Evolutionary conservation across 2,113 vertebrate species (phyloP).

Genomic region (Callaeas wilsoni): DNA sequence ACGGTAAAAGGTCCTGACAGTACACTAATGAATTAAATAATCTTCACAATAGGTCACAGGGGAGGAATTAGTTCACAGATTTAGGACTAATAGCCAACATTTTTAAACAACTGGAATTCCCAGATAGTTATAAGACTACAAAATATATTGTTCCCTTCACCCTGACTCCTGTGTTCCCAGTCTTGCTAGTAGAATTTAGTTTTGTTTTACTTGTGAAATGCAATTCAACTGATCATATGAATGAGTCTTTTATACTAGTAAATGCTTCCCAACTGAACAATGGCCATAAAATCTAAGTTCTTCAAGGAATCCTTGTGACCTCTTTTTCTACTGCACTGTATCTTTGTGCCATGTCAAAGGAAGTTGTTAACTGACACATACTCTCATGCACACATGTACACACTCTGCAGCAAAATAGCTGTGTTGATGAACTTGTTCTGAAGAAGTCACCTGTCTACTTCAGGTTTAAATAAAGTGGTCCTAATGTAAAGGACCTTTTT

Average conservation of each 20-base stretch:
- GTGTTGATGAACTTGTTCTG: neutral
- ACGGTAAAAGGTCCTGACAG: neutral
- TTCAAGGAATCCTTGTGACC: neutral
- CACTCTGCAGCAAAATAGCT: neutral
- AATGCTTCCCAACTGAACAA: neutral
- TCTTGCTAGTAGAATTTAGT: neutral
- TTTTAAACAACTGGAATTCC: neutral
- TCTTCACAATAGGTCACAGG: neutral
- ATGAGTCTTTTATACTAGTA: neutral
- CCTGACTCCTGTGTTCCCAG: neutral
- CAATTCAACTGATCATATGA: neutral
- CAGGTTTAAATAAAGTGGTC: neutral
- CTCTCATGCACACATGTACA: fast-evolving
- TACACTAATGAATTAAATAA: neutral
- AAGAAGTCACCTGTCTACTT: neutral
- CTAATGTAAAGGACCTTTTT: neutral
- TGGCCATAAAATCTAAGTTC: neutral
- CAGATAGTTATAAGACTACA: neutral
- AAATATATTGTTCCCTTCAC: neutral
- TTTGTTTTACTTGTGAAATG: neutral
- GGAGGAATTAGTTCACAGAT: neutral
- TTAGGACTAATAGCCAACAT: neutral
- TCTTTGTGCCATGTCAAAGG: neutral
- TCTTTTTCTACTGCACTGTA: neutral
- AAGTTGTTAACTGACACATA: neutral